A percentile compares a stretch with the other conserved stretches of the same genome.
These are phyloP conservation scores for Syngnathus floridae DNA, from an alignment of 2,113 vertebrate species.

Conservation along the genomic window DNA sequence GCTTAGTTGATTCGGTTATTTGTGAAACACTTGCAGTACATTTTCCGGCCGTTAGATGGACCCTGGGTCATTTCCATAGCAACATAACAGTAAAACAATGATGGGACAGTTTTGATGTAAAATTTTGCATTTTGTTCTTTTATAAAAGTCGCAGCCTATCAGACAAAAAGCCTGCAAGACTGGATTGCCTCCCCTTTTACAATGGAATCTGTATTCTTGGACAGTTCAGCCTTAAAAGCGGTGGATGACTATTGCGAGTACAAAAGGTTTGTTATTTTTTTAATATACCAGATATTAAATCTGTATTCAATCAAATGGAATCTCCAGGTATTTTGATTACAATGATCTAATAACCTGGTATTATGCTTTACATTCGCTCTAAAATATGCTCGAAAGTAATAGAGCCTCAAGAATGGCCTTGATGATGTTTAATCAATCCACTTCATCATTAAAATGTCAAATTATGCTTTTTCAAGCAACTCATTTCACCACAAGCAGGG, in stretches of 20 bases:
- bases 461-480: background rate
- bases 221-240: conserved; percentile 53
- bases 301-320: too few species aligned
- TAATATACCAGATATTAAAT: background rate
- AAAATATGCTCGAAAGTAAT: background rate
- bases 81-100: conserved; percentile 30
- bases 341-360: background rate
- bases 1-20: background rate
- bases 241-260: conserved; percentile 82
- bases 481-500: background rate
- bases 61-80: conserved; percentile 35
- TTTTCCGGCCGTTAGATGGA: conserved; percentile 26
- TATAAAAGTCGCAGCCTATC: background rate
- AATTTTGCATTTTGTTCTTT: background rate
- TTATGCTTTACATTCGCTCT: too few species aligned
- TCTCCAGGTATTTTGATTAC: background rate
- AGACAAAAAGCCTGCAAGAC: background rate
- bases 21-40: conserved; percentile 9
- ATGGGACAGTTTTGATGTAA: background rate
- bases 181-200: background rate
- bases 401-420: background rate
- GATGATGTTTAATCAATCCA: background rate
- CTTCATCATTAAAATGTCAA: background rate
- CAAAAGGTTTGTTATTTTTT: conserved; percentile 66
- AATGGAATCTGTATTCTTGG: conserved; percentile 49